Conservation (phyloP, 2,797 vertebrate genomes). For the Oreonectes daqikongensis region DNA sequence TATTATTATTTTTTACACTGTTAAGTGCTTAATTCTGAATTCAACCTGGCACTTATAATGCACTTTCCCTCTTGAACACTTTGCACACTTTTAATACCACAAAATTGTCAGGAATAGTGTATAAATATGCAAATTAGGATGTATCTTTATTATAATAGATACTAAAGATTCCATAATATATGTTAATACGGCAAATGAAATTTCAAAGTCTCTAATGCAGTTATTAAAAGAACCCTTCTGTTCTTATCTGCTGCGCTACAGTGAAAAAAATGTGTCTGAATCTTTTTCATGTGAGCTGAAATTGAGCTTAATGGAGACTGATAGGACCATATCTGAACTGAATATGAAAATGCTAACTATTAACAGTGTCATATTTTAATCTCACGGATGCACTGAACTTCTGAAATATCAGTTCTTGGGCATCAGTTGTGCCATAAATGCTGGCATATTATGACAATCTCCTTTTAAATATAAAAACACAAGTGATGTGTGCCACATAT, state of each 20-base stretch:
- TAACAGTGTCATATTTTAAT: conserved; percentile 45
- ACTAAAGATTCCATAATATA: conserved; percentile 17
- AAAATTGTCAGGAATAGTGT: background rate
- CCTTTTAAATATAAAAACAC: conserved; percentile 36
- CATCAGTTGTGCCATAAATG: background rate
- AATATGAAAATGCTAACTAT: conserved; percentile 50
- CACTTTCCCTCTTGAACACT: no score
- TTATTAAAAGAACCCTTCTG: conserved; percentile 14
- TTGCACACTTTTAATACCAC: no score
- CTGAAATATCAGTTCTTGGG: conserved; percentile 22
- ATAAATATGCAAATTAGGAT: background rate
- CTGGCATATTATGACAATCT: background rate
- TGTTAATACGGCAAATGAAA: background rate
- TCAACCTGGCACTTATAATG: no score
- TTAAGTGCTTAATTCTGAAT: no score
- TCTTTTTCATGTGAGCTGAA: conserved; percentile 29
- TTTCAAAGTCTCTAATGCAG: background rate
- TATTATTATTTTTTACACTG: no score
- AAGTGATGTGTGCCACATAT: conserved; percentile 39
- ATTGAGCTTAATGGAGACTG: conserved; percentile 42
- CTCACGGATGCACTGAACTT: conserved; percentile 49
- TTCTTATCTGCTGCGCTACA: background rate
- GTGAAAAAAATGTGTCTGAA: conserved; percentile 10
- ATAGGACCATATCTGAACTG: conserved; percentile 28
- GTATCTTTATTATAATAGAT: background rate